Base-by-base conservation (phyloP, 2,113 vertebrate genomes). In the Trochalopteron elliotii region DNA sequence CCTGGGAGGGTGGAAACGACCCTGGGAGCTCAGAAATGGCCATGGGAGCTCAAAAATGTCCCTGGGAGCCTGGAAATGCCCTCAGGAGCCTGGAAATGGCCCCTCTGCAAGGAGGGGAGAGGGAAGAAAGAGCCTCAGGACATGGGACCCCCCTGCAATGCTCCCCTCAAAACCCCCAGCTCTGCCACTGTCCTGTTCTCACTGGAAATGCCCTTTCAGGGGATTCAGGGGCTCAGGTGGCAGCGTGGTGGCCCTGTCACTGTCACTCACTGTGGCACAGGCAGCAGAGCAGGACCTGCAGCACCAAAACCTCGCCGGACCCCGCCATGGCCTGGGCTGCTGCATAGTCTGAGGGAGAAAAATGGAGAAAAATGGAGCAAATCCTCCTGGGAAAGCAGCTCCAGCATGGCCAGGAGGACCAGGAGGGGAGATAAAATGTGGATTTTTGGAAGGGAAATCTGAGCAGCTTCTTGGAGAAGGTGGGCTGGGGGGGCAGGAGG, bases 271-370 rank as follows among this genome's bases (percentile, higher is more conserved):
- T 98, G 71, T 16, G 67, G 15, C 94, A 89, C 57, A 97, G 92
- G 88, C 95, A 97, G 35, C n/a, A 94, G 93, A 97, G 95, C 88
- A 98, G 89, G 15, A 96, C 1, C 1, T 64, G 93, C 52, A 98
- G 80, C 6, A 24, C 23, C 76, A 93, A 25, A 57, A 81, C 50
- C 40, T 87, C 11, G 2, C 89, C 4, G 40, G 95, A n/a, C 7
- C 90, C 88, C 7, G 4, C 44, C 75, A 90, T 94, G 90, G 92
- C 64, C 90, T 68, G 95, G 55, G 52, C 87, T 93, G 95, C 20
- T 33, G 25, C 90, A 90, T 94, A 82, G 61, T 70, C 97, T 97
- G 93, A 6, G 33, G 31, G 57, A 64, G 3, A 6, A 47, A 72
- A 82, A n/a, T 0, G 30, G 45, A 31, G 15, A 28, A 31, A 30